Conservation (phyloP, 2,797 vertebrate species). For the Phalanger gymnotis region DNA sequence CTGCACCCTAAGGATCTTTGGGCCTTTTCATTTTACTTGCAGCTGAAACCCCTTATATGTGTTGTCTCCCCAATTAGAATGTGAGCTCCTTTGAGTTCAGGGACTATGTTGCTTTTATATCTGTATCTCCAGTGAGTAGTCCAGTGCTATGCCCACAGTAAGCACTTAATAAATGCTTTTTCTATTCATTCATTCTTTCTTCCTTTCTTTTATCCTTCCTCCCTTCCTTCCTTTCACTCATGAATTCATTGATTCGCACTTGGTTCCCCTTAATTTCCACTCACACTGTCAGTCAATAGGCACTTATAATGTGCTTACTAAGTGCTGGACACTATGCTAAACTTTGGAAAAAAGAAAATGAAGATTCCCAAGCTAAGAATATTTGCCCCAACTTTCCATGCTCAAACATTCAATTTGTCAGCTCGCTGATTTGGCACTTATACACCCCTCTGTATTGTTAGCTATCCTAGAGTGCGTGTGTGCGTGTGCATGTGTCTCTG, state of each 20-base stretch:
- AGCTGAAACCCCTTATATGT: not conserved
- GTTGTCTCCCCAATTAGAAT: not conserved
- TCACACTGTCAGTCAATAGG: not conserved
- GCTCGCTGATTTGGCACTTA: not conserved
- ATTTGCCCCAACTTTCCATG: not conserved
- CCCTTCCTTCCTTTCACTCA: not conserved
- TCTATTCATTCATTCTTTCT: not conserved
- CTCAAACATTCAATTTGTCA: not conserved
- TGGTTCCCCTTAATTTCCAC: not conserved
- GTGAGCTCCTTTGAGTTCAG: not conserved
- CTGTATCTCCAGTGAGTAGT: not conserved
- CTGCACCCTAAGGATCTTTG: not conserved
- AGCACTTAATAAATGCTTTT: not conserved
- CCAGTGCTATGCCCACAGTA: not conserved
- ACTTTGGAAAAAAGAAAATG: not conserved
- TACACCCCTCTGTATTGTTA: not conserved
- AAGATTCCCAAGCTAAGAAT: not conserved
- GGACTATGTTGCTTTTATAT: not conserved
- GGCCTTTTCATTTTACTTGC: not conserved
- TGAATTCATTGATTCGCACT: not conserved
- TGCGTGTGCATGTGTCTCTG: no score
- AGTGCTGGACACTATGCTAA: not conserved
- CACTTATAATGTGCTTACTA: not conserved
- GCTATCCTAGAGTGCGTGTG: not conserved
- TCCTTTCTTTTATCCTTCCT: not conserved